Base-by-base conservation (phyloP, 2,113 vertebrate genomes). In the Pterophyllum scalare region DNA sequence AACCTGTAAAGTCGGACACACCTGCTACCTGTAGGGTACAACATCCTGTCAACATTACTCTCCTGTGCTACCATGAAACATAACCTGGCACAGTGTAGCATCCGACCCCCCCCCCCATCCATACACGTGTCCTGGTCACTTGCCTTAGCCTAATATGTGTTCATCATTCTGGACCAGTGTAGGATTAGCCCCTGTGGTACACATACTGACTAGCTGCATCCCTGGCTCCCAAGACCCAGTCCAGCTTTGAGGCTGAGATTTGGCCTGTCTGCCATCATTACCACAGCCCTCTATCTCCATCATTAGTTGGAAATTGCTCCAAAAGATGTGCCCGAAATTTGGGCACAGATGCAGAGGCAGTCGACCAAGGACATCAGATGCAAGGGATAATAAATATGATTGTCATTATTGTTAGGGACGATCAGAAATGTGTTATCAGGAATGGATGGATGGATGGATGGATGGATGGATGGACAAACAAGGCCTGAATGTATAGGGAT, bases 131-230 rank as follows among this genome's bases (percentile, higher is more conserved):
- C 84, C 86, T 82, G 89, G 89, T 87, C 80, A 82, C 60, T 79
- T 90, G 90, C 86, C 89, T 93, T 82, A 86, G 81, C 89, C 89
- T 92, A 91, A 93, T 91, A 84, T 43, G 67, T 85, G 87, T 67
- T 94, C 84, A 91, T 92, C 90, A 91, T 94, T 94, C 86, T 93
- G 91, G 88, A 91, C 93, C 87, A 87, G 57, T 81, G 84, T 88
- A 85, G 90, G 89, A 93, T 91, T 91, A 93, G 65, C 75, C 87
- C 79, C 82, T 74, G 85, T 86, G 89, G 89, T 92, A 87, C 83
- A 83, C 80, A 81, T 75, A 61, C 79, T 58, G 40, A 61, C 82
- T 82, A 77, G 26, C 89, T 78, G 62, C 77, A 83, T 82, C 79
- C 64, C 46, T 46, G 81, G 59, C 78, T 87, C 31, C 56, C 77